Percentiles rank a stretch among this genome's conserved stretches.
These are phyloP conservation scores for Clamator glandarius DNA, from an alignment of 2,797 vertebrate species.

Conservation along the genomic window DNA sequence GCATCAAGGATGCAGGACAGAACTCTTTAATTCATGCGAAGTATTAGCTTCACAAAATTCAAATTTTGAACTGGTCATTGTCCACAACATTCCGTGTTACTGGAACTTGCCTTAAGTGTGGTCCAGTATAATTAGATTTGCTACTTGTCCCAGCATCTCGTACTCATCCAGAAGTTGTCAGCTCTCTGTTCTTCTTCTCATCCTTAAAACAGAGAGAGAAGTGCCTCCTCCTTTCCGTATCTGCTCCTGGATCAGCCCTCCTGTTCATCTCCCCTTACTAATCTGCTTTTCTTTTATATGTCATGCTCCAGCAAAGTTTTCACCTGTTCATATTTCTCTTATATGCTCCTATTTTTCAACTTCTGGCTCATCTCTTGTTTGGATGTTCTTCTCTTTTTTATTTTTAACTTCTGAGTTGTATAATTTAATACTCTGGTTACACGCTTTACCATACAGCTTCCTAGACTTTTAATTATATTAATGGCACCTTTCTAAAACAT, in stretches of 20 bases:
- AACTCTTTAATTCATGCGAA: neutral
- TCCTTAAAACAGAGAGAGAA: neutral
- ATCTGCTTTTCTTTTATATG: neutral
- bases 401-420: neutral
- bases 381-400: neutral
- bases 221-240: neutral
- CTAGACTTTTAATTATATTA: slow-evolving; percentile 27
- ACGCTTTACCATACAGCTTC: neutral
- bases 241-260: neutral
- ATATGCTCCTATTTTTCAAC: neutral
- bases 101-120: neutral
- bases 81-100: neutral
- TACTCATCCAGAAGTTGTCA: neutral
- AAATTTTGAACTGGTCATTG: neutral
- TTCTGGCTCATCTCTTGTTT: neutral
- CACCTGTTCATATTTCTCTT: neutral
- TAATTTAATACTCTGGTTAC: neutral
- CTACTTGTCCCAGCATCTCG: neutral
- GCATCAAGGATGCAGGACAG: neutral
- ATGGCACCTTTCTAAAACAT: slow-evolving; percentile 27
- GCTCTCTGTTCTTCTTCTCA: neutral
- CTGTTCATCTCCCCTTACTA: neutral
- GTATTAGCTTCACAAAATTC: neutral
- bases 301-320: neutral
- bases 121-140: neutral